Conservation (phyloP, 2,888 invertebrate genomes). For the Onchidella celtica region DNA sequence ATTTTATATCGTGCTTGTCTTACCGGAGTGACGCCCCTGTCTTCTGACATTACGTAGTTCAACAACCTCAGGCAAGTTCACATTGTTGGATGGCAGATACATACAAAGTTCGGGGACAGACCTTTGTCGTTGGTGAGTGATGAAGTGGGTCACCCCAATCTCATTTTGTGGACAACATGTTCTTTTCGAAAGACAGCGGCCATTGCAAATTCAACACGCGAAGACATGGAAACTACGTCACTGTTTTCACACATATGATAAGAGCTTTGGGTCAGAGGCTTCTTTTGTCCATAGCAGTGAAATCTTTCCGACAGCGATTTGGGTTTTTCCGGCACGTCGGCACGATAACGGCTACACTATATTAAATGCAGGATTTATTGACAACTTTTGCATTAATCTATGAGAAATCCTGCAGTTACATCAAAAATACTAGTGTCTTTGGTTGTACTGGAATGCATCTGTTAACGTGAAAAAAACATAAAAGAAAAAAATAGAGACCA, state of each 20-base stretch:
- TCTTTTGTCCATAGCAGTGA: background rate
- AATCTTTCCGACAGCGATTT: too few relatives aligned
- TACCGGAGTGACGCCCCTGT: background rate
- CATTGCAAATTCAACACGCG: conserved; percentile 35
- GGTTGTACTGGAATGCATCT: too few relatives aligned
- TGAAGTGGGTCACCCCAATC: background rate
- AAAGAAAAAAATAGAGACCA: too few relatives aligned
- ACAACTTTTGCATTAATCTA: too few relatives aligned
- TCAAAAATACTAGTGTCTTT: too few relatives aligned
- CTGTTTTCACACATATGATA: background rate
- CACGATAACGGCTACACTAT: too few relatives aligned
- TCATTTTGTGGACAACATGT: background rate
- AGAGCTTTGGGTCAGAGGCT: background rate
- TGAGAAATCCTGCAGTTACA: too few relatives aligned
- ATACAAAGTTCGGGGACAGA: too few relatives aligned
- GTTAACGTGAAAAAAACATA: too few relatives aligned
- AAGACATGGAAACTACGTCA: conserved; percentile 48
- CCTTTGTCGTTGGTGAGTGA: too few relatives aligned
- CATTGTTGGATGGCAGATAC: conserved; percentile 24
- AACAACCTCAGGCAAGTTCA: background rate
- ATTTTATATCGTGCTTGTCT: background rate
- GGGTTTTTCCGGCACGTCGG: too few relatives aligned
- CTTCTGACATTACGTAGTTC: conserved; percentile 20
- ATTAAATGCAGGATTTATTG: too few relatives aligned
- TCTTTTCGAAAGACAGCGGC: conserved; percentile 7